Evolutionary conservation across 2,797 vertebrate genomes (phyloP).

Genomic region (Melanotaenia nigrans): DNA sequence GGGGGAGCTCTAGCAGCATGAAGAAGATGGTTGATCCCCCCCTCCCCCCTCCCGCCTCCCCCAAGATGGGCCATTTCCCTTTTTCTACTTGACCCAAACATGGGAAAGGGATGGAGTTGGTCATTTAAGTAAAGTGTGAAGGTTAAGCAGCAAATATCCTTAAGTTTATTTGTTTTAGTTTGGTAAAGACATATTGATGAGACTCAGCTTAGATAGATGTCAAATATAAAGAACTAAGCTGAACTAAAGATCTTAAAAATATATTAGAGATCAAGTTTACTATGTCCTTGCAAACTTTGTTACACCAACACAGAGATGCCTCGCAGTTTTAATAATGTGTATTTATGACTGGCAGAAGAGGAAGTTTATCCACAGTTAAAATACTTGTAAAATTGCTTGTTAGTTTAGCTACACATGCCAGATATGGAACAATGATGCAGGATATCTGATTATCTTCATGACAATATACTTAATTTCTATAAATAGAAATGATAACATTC

Average conservation of each 20-base stretch:
- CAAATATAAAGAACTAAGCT: neutral
- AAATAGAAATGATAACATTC: neutral
- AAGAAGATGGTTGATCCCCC: conserved; percentile 47
- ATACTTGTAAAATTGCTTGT: neutral
- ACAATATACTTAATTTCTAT: neutral
- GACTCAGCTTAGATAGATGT: conserved; percentile 3
- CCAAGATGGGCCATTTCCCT: conserved; percentile 50
- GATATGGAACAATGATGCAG: neutral
- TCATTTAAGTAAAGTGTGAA: conserved; percentile 39
- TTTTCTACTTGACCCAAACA: conserved; percentile 44
- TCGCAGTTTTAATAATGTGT: neutral
- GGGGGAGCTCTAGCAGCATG: conserved; percentile 72
- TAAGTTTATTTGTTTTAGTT: conserved; percentile 28
- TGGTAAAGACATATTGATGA: neutral
- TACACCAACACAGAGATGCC: neutral
- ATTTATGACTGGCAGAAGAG: neutral
- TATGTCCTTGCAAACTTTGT: neutral
- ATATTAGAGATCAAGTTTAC: neutral
- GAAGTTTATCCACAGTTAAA: neutral
- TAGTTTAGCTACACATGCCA: neutral
- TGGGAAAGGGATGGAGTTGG: conserved; percentile 38
- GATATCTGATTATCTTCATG: neutral
- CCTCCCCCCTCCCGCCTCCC: neutral
- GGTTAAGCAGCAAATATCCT: conserved; percentile 39
- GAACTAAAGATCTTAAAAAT: conserved; percentile 1